A percentile compares a stretch with the other conserved stretches of the same genome.
Conservation (phyloP, 2,797 vertebrate species). For the Arrhamphus sclerolepis region DNA sequence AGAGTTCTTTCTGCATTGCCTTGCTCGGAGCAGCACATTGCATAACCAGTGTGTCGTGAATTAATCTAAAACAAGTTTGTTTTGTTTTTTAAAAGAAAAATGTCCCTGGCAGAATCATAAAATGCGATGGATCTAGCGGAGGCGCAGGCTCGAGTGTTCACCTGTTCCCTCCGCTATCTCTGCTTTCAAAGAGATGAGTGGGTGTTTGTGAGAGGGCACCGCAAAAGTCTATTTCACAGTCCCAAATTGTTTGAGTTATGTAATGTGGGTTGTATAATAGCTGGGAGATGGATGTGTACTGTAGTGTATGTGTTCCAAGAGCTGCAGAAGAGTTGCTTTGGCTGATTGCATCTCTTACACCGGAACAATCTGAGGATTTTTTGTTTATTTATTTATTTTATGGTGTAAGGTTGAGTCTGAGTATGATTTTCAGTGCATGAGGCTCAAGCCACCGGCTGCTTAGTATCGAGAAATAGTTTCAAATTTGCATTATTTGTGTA, state of each 20-base stretch:
- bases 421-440: no score
- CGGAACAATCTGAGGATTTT: conserved; percentile 21
- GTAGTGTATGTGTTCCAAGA: conserved; percentile 25
- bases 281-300: conserved; percentile 26
- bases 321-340: conserved; percentile 55
- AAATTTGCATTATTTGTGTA: conserved; percentile 23
- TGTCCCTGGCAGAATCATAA: conserved; percentile 32
- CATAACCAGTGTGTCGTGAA: conserved; percentile 52
- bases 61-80: conserved; percentile 31
- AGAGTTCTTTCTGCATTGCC: conserved; percentile 22
- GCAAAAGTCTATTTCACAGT: conserved; percentile 49
- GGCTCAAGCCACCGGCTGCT: conserved; percentile 22
- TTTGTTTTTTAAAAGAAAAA: neutral
- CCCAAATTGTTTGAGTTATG: conserved; percentile 62
- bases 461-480: conserved; percentile 14
- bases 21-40: conserved; percentile 54
- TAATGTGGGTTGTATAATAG: conserved; percentile 69
- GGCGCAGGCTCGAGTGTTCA: conserved; percentile 36
- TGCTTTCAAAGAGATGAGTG: conserved; percentile 61
- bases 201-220: conserved; percentile 57
- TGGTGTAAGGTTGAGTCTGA: conserved; percentile 4
- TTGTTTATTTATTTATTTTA: conserved; percentile 2
- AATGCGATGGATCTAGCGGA: conserved; percentile 36
- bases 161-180: conserved; percentile 53
- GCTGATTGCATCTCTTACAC: conserved; percentile 38